phyloP scores from a whole-genome alignment of 2,113 vertebrate species.

The Prionailurus bengalensis region DNA sequence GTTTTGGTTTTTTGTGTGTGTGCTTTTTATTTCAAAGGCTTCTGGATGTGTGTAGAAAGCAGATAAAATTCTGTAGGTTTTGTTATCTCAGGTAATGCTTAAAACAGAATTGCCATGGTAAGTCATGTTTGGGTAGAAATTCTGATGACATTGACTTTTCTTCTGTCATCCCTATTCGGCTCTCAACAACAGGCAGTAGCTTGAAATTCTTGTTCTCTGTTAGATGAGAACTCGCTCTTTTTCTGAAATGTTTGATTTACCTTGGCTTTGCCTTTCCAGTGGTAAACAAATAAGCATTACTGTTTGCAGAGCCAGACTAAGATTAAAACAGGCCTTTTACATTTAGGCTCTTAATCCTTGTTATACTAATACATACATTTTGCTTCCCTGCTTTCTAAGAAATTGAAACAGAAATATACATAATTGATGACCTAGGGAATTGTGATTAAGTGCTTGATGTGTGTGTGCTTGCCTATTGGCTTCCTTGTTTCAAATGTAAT shows the following conservation, averaged over 20 bases:
- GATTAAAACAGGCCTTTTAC: constrained; percentile 35
- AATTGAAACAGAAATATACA: not conserved
- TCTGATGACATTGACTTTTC: constrained; percentile 1
- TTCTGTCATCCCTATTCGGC: constrained; percentile 56
- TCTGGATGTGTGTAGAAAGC: constrained; percentile 34
- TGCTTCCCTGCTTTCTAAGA: constrained; percentile 47
- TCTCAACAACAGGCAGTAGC: constrained; percentile 70
- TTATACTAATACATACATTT: not conserved
- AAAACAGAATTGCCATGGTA: constrained; percentile 69
- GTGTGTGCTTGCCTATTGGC: not conserved
- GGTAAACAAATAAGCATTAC: constrained; percentile 73
- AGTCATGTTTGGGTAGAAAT: constrained; percentile 73
- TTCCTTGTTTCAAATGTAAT: not conserved
- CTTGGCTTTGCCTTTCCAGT: constrained; percentile 60
- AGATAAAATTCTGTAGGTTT: constrained; percentile 13
- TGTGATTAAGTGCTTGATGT: not conserved
- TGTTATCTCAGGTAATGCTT: constrained; percentile 40
- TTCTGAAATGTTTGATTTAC: constrained; percentile 66
- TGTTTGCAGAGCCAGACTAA: constrained; percentile 71
- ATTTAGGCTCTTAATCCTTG: not conserved
- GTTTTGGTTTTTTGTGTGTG: not conserved
- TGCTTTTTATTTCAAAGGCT: not conserved
- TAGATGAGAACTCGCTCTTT: constrained; percentile 66
- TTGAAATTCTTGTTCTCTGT: constrained; percentile 78
- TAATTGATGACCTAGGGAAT: not conserved